Percentiles rank a stretch among this genome's conserved stretches.
Conservation (phyloP, 1,140 invertebrate species). For the Drosophila guanche region DNA sequence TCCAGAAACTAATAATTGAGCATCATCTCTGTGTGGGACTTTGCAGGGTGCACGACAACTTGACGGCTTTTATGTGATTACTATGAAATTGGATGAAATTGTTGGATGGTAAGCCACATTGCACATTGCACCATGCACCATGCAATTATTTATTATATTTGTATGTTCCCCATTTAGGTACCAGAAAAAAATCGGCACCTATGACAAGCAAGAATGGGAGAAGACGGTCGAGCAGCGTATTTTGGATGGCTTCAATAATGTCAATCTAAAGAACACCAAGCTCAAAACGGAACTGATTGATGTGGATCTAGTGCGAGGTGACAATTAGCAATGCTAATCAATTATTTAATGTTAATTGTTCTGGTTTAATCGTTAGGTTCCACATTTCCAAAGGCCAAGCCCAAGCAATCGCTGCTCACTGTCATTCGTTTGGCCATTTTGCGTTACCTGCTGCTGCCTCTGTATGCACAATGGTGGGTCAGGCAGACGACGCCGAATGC, state of each 20-base stretch:
- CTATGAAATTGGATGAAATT: conserved; percentile 84
- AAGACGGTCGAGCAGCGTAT: conserved; percentile 95
- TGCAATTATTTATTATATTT: neutral
- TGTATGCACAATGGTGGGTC: conserved; percentile 94
- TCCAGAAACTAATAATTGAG: conserved; percentile 13
- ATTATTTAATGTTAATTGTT: neutral
- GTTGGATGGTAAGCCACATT: conserved; percentile 73
- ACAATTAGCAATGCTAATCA: neutral
- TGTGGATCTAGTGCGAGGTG: conserved; percentile 95
- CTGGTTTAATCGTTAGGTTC: conserved; percentile 87
- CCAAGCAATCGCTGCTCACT: conserved; percentile 92
- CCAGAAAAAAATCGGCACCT: conserved; percentile 97
- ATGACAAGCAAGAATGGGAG: conserved; percentile 98
- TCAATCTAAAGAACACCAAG: conserved; percentile 94
- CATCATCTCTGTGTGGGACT: neutral
- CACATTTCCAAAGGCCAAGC: conserved; percentile 96
- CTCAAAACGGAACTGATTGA: conserved; percentile 96
- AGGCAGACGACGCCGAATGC: conserved; percentile 91
- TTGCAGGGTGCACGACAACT: conserved; percentile 57
- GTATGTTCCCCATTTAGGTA: conserved; percentile 86
- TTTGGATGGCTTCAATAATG: conserved; percentile 91
- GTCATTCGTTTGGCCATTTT: conserved; percentile 91
- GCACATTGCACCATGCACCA: too few species aligned
- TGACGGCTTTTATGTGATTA: conserved; percentile 70
- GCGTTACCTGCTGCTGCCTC: conserved; percentile 91